Base-by-base conservation (phyloP, 2,888 invertebrate genomes). In the Eupeodes luniger region DNA sequence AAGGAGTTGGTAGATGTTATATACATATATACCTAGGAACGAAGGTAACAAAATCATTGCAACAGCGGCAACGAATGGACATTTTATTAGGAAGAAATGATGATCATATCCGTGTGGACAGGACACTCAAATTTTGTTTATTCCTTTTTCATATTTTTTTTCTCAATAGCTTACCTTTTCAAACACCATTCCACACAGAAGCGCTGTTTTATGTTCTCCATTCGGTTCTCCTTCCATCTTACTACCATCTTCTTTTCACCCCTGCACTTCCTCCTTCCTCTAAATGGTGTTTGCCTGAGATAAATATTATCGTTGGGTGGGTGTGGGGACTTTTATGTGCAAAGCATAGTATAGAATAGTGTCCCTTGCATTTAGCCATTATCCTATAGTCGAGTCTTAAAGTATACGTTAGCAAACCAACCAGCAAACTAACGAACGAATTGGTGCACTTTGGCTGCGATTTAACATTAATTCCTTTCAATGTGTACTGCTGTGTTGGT, bases 401-500 rank as follows among this genome's bases (percentile, higher is more conserved):
- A 66, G 70, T 70, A 69, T 76, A 62, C 69, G 14, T 40, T 47
- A 55, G 62, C 62, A 62, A 51, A 51, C 49, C 49, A 51, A 44
- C 40, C 40, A 59, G n/a, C 59, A 34, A 44, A 16, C 16, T 62
- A 62, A 62, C 62, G 36, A 61, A 49, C 34, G 75, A 76, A 64
- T 82, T 49, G 57, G 16, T 81, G 74, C 80, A 81, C 57, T 81
- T 66, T 81, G 57, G 47, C 64, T 81, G 80, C 59, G 64, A 78
- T 70, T 66, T 72, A 47, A 77, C 82, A 78, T 72, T 64, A 82
- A 72, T 66, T 76, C 55, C n/a, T 62, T 53, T 55, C 34, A 34
- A 69, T 69, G 53, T 53, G 36, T 62, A 7, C 40, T 40, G 40
- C 40, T 40, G 40, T 36, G 16, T 36, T 27, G 19, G 34, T 40